Percentiles rank a stretch among this genome's conserved stretches.
These are phyloP conservation scores for Anisognathus igniventris DNA, from an alignment of 2,797 vertebrate genomes.

Conservation along the genomic window DNA sequence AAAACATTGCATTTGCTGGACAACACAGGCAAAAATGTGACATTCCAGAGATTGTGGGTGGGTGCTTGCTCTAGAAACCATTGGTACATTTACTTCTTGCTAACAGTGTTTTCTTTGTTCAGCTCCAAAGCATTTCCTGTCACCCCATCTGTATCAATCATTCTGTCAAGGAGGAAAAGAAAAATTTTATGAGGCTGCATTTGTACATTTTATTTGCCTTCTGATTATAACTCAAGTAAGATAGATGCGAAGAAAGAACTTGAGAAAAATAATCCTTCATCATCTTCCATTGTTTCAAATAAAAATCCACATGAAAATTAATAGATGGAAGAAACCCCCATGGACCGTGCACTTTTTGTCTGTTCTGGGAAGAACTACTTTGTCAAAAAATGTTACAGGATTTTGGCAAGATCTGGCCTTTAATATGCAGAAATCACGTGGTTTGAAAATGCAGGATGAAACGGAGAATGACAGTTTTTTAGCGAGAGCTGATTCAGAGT, in stretches of 20 bases:
- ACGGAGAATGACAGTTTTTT: background rate
- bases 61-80: background rate
- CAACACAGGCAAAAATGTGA: background rate
- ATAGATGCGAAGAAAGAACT: background rate
- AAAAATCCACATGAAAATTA: background rate
- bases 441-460: background rate
- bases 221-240: background rate
- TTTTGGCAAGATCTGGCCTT: background rate
- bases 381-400: background rate
- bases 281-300: background rate
- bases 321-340: background rate
- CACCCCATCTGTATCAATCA: background rate
- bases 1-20: background rate
- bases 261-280: background rate
- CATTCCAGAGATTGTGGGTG: background rate
- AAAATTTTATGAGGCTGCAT: background rate
- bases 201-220: background rate
- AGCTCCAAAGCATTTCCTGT: background rate
- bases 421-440: background rate
- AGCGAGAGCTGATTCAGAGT: background rate
- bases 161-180: background rate
- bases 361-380: background rate
- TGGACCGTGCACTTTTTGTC: background rate
- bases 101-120: constrained; percentile 27
- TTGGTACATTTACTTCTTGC: constrained; percentile 3